Evolutionary conservation across 1,140 invertebrate species (phyloP).

Genomic region (Elysia chlorotica): DNA sequence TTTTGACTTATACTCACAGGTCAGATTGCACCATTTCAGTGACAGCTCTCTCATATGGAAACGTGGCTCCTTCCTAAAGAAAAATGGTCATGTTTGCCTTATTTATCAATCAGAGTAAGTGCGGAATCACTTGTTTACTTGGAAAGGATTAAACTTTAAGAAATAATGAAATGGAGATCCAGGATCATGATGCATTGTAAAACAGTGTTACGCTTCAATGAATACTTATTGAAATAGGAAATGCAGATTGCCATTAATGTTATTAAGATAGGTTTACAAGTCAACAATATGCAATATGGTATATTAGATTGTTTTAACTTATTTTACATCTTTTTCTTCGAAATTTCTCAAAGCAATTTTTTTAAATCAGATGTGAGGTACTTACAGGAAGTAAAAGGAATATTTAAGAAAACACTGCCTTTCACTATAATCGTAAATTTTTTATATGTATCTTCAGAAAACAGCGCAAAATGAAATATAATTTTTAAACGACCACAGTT

Average conservation of each 20-base stretch:
- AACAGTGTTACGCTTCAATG: neutral
- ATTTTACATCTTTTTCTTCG: too few relatives aligned
- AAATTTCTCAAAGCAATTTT: neutral
- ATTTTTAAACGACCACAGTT: neutral
- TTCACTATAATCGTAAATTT: neutral
- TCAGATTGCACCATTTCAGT: constrained; percentile 52
- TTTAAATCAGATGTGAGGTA: neutral
- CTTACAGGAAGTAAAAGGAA: neutral
- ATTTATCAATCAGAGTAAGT: constrained; percentile 39
- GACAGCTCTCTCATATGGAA: constrained; percentile 56
- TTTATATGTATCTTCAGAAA: neutral
- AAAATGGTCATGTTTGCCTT: constrained; percentile 52
- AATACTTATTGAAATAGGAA: neutral
- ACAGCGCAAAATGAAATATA: neutral
- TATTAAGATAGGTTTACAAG: neutral
- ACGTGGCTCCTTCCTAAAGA: constrained; percentile 50
- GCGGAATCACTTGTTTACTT: neutral
- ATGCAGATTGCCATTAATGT: neutral
- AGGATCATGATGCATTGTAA: too few relatives aligned
- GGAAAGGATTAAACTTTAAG: neutral
- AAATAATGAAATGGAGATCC: neutral
- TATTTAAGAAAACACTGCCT: neutral
- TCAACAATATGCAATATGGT: too few relatives aligned
- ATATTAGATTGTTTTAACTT: too few relatives aligned
- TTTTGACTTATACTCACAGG: constrained; percentile 34